Base-by-base conservation (phyloP, 2,888 invertebrate species). In the Perizoma flavofasciatum region DNA sequence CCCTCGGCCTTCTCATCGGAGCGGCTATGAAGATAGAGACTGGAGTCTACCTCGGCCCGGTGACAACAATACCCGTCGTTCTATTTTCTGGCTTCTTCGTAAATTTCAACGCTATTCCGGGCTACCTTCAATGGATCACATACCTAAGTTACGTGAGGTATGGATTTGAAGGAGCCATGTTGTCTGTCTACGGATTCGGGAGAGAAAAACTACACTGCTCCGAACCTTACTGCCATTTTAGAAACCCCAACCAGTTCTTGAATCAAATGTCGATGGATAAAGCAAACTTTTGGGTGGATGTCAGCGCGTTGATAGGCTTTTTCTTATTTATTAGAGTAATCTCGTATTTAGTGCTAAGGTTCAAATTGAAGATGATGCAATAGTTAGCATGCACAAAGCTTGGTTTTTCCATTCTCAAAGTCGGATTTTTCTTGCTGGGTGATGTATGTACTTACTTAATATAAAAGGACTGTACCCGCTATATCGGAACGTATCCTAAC, bases 41-140 rank as follows among this genome's bases (percentile, higher is more conserved):
- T 8, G 95, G 95, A 0, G 95, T 95, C 39, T 95, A 95, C 74
- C 82, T 94, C 9, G 98, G 98, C 5, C 98, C 98, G 35, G 97
- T 98, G 41, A 96, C 97, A 63, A 96, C 96, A 54, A 98, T 98
- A 69, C 98, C 98, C 8, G 95, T 98, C 57, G 95, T 98, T 49
- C 93, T 98, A 37, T 98, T 98, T 90, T 97, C 97, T 39, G 98
- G 98, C 6, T 98, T 98, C 93, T 98, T 98, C 88, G 97, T 98
- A 49, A 97, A 97, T 83, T 96, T 98, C 84, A 95, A 96, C 82
- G 97, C 97, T 44, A 97, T 98, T 79, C 98, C 98, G 4, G 93
- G 94, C 55, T 98, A 98, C 82, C 92, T 98, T 52, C 95, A 95
- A 74, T 98, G 98, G 96, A 91, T 98, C 22, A 96, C 98, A 2